Conservation (phyloP, 2,113 vertebrate genomes). For the Pagrus major region DNA sequence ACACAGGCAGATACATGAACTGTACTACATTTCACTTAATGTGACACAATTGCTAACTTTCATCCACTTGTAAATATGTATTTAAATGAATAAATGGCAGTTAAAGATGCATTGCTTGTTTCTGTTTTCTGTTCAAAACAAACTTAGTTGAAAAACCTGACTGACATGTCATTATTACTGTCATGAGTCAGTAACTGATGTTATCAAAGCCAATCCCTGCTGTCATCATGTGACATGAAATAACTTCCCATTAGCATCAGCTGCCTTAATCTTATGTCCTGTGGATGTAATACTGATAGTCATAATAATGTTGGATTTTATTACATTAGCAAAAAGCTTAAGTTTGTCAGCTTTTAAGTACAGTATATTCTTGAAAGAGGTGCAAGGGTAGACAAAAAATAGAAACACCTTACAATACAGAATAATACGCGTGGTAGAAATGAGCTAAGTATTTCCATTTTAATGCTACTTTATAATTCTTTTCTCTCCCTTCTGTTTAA, state of each 20-base stretch:
- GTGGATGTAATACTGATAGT: background rate
- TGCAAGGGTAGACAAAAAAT: background rate
- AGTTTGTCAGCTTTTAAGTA: background rate
- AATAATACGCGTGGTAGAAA: background rate
- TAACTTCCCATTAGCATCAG: background rate
- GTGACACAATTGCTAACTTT: background rate
- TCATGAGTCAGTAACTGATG: constrained; percentile 1
- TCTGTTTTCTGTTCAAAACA: background rate
- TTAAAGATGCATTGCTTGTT: background rate
- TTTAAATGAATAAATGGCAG: constrained; percentile 65
- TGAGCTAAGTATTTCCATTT: background rate
- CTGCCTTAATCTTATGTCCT: background rate
- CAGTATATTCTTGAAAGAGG: background rate
- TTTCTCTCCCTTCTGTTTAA: background rate
- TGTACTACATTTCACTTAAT: constrained; percentile 7
- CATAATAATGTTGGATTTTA: background rate
- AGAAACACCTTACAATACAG: background rate
- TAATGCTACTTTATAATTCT: background rate
- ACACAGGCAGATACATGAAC: background rate
- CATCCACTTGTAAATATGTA: constrained; percentile 75
- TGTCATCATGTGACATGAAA: background rate
- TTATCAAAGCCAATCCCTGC: background rate
- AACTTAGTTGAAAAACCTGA: background rate
- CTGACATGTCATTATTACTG: background rate
- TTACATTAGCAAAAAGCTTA: background rate